These are phyloP conservation scores for Scortum barcoo DNA, from an alignment of 2,113 vertebrate species.

Conservation along the genomic window DNA sequence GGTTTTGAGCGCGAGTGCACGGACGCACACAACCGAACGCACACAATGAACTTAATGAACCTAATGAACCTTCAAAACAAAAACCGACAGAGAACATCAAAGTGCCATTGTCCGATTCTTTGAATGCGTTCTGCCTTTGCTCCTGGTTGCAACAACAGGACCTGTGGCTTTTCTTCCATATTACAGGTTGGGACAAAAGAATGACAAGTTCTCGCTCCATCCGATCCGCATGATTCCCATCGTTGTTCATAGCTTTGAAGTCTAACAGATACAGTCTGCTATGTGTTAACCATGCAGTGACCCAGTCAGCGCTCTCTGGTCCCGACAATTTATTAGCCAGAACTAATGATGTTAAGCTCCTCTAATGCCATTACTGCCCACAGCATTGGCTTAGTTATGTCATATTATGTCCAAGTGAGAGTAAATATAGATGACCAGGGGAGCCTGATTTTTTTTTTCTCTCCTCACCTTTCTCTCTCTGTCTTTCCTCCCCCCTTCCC, in stretches of 20 bases:
- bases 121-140: constrained; percentile 52
- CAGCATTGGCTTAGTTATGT: constrained; percentile 45
- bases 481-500: no score
- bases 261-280: constrained; percentile 17
- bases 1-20: constrained; percentile 22
- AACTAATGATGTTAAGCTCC: constrained; percentile 69
- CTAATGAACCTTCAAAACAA: constrained; percentile 67
- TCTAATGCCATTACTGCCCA: constrained; percentile 60
- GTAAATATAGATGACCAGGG: constrained; percentile 41
- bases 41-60: constrained; percentile 26
- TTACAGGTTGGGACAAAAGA: constrained; percentile 16
- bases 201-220: constrained; percentile 26
- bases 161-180: constrained; percentile 7
- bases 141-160: constrained; percentile 36
- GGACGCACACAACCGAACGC: constrained; percentile 19
- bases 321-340: constrained; percentile 40
- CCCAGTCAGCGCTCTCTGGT: constrained; percentile 35
- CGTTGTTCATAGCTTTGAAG: constrained; percentile 59
- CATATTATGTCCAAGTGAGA: constrained; percentile 49
- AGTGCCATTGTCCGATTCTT: constrained; percentile 68
- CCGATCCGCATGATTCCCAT: constrained; percentile 42
- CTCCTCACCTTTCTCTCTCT: not conserved
- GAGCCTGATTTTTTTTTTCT: constrained; percentile 8
- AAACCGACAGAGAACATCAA: constrained; percentile 51
- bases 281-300: constrained; percentile 38